Evolutionary conservation across 2,797 vertebrate species (phyloP), one percentile per base, ranked within the genome.

Genomic region (Lepilemur ruficaudatus): DNA sequence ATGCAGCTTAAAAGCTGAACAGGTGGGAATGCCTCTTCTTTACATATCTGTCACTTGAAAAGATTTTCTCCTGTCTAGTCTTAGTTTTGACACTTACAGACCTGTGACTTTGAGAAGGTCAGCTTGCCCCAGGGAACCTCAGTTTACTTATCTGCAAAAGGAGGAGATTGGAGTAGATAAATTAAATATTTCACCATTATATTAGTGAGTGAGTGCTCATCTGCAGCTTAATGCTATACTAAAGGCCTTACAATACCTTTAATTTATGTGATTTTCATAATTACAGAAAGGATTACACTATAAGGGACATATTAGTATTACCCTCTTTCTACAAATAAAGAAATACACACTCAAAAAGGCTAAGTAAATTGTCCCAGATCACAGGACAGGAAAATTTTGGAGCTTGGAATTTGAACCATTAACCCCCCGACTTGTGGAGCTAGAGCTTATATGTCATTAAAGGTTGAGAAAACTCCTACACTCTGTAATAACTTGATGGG

Each of bases 241-340:
- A 63, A 67, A 20, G 22, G 13, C 38, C 92, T 90, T 84, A 70
- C 9, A 48, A 41, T 38, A 69, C 28, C 13, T 35, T 89, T 57
- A 28, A 28, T 81, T 81, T 81, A 89, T 76, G 50, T 90, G 32
- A 88, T 67, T 97, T 89, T 80, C 78, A 73, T 88, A 91, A 73
- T 46, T 48, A 76, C 17, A 89, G 35, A 76, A 91, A 89, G 14
- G 4, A 55, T 83, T 70, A 72, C 32, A 76, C 25, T 38, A 1
- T 80, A 72, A 89, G 14, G 22, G 30, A 81, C 38, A 80, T 2
- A 72, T 18, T 75, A n/a, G 28, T 11, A 7, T 65, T 23, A 81
- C 17, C 78, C 4, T 82, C 8, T 52, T 76, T 80, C 76, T 84
- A 89, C 2, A 91, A 28, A 61, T 46, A 67, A 87, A 92, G 61